Base-by-base conservation (phyloP, 2,797 vertebrate genomes). In the Alectoris magna region DNA sequence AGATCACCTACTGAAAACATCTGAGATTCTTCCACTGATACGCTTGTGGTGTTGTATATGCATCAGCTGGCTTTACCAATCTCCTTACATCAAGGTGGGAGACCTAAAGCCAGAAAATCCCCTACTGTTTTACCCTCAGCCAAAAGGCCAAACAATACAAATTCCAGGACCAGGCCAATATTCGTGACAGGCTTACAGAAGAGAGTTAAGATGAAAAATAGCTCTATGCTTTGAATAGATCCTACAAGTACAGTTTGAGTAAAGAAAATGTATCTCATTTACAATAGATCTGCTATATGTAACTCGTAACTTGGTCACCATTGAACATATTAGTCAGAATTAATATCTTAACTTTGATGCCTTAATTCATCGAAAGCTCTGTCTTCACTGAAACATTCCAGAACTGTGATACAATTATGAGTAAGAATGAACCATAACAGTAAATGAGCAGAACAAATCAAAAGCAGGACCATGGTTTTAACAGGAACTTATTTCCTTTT, bases 301-400 rank as follows among this genome's bases (percentile, higher is more conserved):
- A 39, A 21, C 31, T 68, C 11, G 23, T 24, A 73, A 62, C 27
- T 34, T 84, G 53, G 29, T 36, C 48, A 44, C 34, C 55, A 39
- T 36, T 43, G 19, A 31, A 21, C 11, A 23, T 75, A 49, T 49
- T 27, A 59, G 27, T 53, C 43, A 84, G 72, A 72, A 59, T 0
- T 1, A 55, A 68, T 49, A 8, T 43, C 19, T 68, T 83, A 62
- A 39, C 11, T 49, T 60, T 36, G 38, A 38, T 75, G 12, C 38
- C 2, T 4, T 58, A 38, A 58, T 13, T 27, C 44, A 63, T 24
- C 15, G 27, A 75, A 72, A 63, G 19, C 6, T 62, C 43, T 72
- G 44, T 59, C 15, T 76, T 79, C 49, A 68, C 29, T 84, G 78
- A 87, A 83, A 67, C 58, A 43, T 58, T 75, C 38, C 44, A 72